Percentiles rank a stretch among this genome's conserved stretches.
These are phyloP conservation scores for Drosophila parthenogenetica DNA, from an alignment of 2,888 invertebrate genomes.

Conservation along the genomic window DNA sequence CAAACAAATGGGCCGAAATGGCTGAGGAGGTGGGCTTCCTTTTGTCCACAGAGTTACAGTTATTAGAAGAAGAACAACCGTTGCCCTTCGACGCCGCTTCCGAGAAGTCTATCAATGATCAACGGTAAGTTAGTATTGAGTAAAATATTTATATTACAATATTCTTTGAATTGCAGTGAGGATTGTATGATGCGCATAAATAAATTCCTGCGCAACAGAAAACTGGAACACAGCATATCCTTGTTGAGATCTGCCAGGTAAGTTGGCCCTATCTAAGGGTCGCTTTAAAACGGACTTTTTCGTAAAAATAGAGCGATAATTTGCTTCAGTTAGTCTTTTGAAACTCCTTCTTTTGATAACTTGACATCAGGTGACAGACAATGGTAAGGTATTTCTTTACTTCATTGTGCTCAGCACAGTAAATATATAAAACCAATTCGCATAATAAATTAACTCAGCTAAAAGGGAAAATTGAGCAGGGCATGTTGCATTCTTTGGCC, in stretches of 20 bases:
- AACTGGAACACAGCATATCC: slow-evolving; percentile 92
- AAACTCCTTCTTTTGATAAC: slow-evolving; percentile 70
- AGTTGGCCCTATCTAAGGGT: slow-evolving; percentile 65
- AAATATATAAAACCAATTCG: slow-evolving; percentile 69
- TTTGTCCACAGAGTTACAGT: slow-evolving; percentile 85
- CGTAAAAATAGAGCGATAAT: slow-evolving; percentile 42
- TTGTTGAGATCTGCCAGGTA: slow-evolving; percentile 92
- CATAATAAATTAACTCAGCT: slow-evolving; percentile 76
- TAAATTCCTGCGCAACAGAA: slow-evolving; percentile 89
- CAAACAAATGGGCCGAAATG: slow-evolving; percentile 89
- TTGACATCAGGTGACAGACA: slow-evolving; percentile 65
- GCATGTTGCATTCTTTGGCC: slow-evolving; percentile 11
- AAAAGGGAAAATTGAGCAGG: slow-evolving; percentile 29
- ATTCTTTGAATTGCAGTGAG: slow-evolving; percentile 86
- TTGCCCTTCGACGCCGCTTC: slow-evolving; percentile 95
- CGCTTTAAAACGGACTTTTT: slow-evolving; percentile 10
- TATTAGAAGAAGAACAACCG: slow-evolving; percentile 86
- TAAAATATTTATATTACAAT: not conserved
- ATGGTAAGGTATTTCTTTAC: slow-evolving; percentile 8
- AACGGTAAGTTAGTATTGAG: slow-evolving; percentile 88
- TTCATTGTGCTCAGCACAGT: slow-evolving; percentile 28
- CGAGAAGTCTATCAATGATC: slow-evolving; percentile 93
- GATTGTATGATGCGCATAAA: slow-evolving; percentile 96
- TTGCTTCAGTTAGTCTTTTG: slow-evolving; percentile 59
- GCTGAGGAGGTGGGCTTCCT: slow-evolving; percentile 88